Evolutionary conservation across 1,140 invertebrate genomes (phyloP), one percentile per base, ranked within the genome.

Genomic region (Lasioglossum albipes): DNA sequence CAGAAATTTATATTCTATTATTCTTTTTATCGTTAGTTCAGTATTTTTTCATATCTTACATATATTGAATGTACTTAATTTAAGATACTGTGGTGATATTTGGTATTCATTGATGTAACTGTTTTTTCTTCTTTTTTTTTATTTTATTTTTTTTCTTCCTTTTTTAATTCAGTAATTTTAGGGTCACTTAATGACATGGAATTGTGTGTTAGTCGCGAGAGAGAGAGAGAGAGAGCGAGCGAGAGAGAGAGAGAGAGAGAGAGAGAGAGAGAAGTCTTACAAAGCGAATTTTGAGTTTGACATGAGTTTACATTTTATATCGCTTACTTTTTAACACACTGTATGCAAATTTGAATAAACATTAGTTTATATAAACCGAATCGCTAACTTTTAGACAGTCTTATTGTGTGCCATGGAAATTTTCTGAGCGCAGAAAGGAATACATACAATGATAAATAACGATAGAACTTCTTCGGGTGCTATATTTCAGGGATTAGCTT

Each of bases 11-110:
- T 88, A 87, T 88, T 87, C 72, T 87, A 71, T 49, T 85, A 84
- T 84, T 86, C 87, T 86, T 88, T 91, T 91, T 86, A 87, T 91
- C 89, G 83, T 90, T 90, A 91, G 85, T 89, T 90, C 93, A 93
- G 92, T 93, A 93, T 93, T 93, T 93, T 27, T 13, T 93, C 92
- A 87, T 93, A 93, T 92, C 91, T 91, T 93, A 91, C 27, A 27
- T 91, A 92, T 77, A 89, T 89, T 87, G 87, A 92, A 90, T 92
- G 92, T 93, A 93, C 92, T 93, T 93, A 93, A 92, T 92, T 92
- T 93, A 91, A 91, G 89, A 85, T 81, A 73, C 89, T 88, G 83
- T 88, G 88, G 88, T 91, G 89, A 92, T 91, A 90, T 88, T 92
- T 89, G 87, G 85, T 90, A 90, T 81, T 84, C 75, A 64, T 82